These are phyloP conservation scores for Oostethus manadensis DNA, from an alignment of 2,113 vertebrate genomes.

Conservation along the genomic window DNA sequence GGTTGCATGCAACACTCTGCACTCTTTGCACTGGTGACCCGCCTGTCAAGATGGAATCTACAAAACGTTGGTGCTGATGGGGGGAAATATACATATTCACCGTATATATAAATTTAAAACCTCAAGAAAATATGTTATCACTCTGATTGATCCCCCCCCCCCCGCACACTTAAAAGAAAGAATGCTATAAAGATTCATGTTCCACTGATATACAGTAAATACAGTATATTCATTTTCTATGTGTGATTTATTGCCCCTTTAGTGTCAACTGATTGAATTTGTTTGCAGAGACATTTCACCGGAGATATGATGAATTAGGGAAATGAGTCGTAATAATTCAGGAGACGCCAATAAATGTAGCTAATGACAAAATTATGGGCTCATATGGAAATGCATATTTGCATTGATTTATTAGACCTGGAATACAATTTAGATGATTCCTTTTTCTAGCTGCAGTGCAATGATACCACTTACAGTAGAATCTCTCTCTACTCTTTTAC, in stretches of 20 bases:
- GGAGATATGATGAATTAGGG: constrained; percentile 45
- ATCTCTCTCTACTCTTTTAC: too few species aligned
- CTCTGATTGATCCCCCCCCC: constrained; percentile 41
- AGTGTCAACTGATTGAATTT: constrained; percentile 37
- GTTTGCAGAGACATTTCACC: constrained; percentile 30
- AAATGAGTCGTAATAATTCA: constrained; percentile 53
- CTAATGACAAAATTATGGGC: constrained; percentile 48
- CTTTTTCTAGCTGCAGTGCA: neutral
- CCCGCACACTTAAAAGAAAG: constrained; percentile 12
- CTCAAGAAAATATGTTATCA: constrained; percentile 27
- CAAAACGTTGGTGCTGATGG: constrained; percentile 23
- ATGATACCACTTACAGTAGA: neutral
- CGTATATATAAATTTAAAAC: too few species aligned
- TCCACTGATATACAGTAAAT: neutral
- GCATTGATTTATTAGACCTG: constrained; percentile 10
- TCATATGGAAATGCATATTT: constrained; percentile 14
- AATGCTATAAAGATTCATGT: constrained; percentile 27
- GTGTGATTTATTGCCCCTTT: constrained; percentile 11
- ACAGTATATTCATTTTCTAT: neutral
- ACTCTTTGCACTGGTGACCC: constrained; percentile 11
- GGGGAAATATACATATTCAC: constrained; percentile 37
- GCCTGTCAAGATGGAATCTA: constrained; percentile 11
- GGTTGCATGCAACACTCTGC: constrained; percentile 31
- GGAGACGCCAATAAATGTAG: constrained; percentile 50
- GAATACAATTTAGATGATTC: neutral